Base-by-base conservation (phyloP, 2,888 invertebrate species). In the Crocallis elinguaria region DNA sequence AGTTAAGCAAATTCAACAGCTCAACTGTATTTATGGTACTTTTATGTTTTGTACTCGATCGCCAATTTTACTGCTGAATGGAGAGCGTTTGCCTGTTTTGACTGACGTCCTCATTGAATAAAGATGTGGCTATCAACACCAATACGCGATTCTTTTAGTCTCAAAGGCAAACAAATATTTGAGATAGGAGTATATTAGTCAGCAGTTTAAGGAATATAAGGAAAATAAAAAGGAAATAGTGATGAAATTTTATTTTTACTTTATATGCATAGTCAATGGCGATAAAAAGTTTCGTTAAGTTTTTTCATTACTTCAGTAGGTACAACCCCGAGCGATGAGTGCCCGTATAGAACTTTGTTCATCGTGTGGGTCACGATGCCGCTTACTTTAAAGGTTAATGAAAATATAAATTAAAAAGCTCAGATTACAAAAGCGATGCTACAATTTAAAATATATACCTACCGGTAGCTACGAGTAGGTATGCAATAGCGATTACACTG, bases 301-400 rank as follows among this genome's bases (percentile, higher is more conserved):
- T 44, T 36, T 43, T 49, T 49, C 27, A 49, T 41, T 29, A 42
- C 33, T 35, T 12, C 13, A 29, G 19, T 19, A 19, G 11, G 27
- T 35, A 19, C 41, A 13, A 35, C 17, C 12, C 35, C 35, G 14
- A 27, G 33, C 39, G 25, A 39, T 29, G 27, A 41, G 41, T 27
- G 35, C 35, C 41, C 49, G 49, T 35, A 49, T 49, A 27, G 36
- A 41, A 49, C 35, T 39, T 49, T 27, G 25, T 39, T 39, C 48
- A 33, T 39, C 32, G 25, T 49, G 48, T 35, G 27, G 33, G 4
- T 49, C 29, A 21, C 41, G 35, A 14, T 27, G 35, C 35, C 21
- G 35, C 35, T 41, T 27, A 13, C 27, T 35, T 33, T 32, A 39
- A 48, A 49, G n/a, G 33, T 25, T 35, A 19, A 49, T 42, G 13